These are phyloP conservation scores for Hanleya hanleyi DNA, from an alignment of 2,888 invertebrate species.

Conservation along the genomic window DNA sequence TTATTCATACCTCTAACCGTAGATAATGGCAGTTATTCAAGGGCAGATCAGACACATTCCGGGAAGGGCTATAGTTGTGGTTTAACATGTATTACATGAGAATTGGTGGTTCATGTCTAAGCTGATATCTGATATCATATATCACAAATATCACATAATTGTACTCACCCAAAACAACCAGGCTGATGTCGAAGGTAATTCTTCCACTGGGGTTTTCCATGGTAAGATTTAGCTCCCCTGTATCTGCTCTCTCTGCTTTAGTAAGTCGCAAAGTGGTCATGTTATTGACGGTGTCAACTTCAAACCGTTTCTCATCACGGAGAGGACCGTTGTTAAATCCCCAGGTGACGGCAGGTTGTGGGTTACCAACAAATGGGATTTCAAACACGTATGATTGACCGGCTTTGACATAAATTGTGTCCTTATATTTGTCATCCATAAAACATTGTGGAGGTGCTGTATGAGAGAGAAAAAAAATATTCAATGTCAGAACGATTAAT, in stretches of 20 bases:
- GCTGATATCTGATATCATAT: too few species aligned
- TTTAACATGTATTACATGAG: too few species aligned
- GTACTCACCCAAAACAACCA: conserved; percentile 78
- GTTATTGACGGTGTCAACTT: conserved; percentile 67
- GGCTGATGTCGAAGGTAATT: conserved; percentile 62
- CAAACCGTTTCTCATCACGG: conserved; percentile 65
- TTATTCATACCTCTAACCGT: too few species aligned
- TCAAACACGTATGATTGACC: conserved; percentile 70
- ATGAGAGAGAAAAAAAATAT: not conserved
- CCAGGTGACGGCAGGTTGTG: conserved; percentile 69
- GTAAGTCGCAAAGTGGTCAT: conserved; percentile 67
- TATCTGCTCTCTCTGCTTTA: conserved; percentile 64
- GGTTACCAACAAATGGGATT: conserved; percentile 74
- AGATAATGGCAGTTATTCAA: too few species aligned
- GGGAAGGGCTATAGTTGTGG: too few species aligned
- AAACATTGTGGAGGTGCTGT: conserved; percentile 65
- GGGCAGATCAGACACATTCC: too few species aligned
- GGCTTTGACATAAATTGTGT: conserved; percentile 63
- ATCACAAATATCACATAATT: too few species aligned
- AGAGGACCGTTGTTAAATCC: conserved; percentile 59
- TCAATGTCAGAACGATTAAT: too few species aligned
- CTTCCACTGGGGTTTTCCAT: conserved; percentile 68
- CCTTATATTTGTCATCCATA: conserved; percentile 65
- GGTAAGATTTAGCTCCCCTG: conserved; percentile 66
- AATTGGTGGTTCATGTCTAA: too few species aligned